Evolutionary conservation across 2,797 vertebrate genomes (phyloP), one percentile per base, ranked within the genome.

Genomic region (Micromesistius poutassou): DNA sequence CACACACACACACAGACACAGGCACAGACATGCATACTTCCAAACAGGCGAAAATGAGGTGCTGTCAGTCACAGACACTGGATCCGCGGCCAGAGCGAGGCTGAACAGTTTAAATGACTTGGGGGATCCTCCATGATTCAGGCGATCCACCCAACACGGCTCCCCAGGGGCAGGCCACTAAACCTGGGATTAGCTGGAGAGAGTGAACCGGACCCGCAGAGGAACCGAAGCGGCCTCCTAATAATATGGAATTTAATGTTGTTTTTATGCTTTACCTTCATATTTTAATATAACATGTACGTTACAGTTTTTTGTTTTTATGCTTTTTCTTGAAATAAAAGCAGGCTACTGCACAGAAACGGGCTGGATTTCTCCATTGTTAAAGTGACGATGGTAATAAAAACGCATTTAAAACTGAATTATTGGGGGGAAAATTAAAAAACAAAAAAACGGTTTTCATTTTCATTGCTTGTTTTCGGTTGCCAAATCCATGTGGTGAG

Each of bases 41-140:
- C 62, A 68, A 68, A 68, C 62, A 68, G 62, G 62, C 62, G 62
- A 71, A 86, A 87, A 85, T 85, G 83, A 90, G 81, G 78, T n/a
- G 82, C 91, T 91, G 91, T 88, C 91, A 90, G 83, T 93, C 89
- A 93, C 79, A 89, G 73, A 82, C 78, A 72, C 78, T 62, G 77
- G 72, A 78, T 82, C 83, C 83, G 81, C 42, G 77, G 85, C 83
- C 84, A 79, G 76, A 84, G 77, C 84, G 79, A 84, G 78, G 68
- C 79, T 80, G 40, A 79, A 73, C 80, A 77, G 36, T 46, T 42
- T 25, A 40, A 28, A 22, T 30, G 78, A 85, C 84, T 89, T 81
- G 25, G 76, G 83, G 85, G 90, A 89, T 86, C 79, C 25, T 74
- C 38, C 38, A 30, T 42, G 38, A 30, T 84, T 77, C 75, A 80